phyloP scores from a whole-genome alignment of 2,888 invertebrate genomes.

The Sesamia inferens region DNA sequence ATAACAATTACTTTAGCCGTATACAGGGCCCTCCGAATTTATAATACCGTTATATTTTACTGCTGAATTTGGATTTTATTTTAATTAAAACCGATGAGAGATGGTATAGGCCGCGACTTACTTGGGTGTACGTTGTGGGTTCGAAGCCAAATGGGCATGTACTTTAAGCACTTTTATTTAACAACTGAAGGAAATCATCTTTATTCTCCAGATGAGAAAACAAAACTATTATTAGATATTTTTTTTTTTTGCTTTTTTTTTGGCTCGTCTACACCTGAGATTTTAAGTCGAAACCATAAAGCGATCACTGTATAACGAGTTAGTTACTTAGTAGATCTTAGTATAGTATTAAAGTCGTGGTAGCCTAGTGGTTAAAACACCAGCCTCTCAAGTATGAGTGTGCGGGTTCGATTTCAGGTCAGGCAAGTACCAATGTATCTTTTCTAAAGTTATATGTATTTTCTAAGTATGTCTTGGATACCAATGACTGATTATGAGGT shows the following conservation, averaged over 20 bases:
- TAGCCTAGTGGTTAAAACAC: no score
- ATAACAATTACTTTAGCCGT: slow-evolving; percentile 45
- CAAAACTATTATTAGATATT: neutral
- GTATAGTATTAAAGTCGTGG: neutral
- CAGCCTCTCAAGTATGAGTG: no score
- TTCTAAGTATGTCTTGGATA: no score
- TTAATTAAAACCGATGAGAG: slow-evolving; percentile 20
- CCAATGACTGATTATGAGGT: no score
- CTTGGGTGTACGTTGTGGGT: neutral
- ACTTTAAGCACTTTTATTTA: neutral
- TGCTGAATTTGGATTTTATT: slow-evolving; percentile 23
- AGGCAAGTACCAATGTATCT: no score
- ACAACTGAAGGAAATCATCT: neutral
- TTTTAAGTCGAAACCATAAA: neutral
- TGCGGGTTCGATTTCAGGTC: no score
- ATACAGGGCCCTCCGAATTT: slow-evolving; percentile 45
- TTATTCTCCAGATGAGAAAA: neutral
- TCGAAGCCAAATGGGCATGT: neutral
- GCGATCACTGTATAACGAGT: no score
- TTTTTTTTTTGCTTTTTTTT: no score
- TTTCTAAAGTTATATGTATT: no score
- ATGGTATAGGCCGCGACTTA: neutral
- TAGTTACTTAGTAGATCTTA: neutral
- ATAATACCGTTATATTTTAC: slow-evolving; percentile 47
- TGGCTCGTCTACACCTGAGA: neutral